Percentiles rank a stretch among this genome's conserved stretches.
These are phyloP conservation scores for Coreius guichenoti DNA, from an alignment of 2,797 vertebrate genomes.

Conservation along the genomic window DNA sequence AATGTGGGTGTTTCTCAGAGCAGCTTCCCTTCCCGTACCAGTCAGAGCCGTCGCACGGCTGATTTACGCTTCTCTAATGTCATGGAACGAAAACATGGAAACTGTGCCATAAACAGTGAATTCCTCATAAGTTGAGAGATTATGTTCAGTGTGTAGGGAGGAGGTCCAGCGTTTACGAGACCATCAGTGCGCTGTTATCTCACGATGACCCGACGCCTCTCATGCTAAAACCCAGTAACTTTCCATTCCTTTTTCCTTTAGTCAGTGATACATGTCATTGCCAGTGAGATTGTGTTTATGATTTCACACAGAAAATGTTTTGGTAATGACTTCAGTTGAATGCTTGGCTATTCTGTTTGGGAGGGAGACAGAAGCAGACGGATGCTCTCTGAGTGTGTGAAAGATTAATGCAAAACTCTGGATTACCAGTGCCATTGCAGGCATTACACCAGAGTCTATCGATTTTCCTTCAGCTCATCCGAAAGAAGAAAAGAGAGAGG, in stretches of 20 bases:
- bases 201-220: not conserved
- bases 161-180: slow-evolving; percentile 68
- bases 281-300: slow-evolving; percentile 43
- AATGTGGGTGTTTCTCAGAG: slow-evolving; percentile 85
- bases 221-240: slow-evolving; percentile 2
- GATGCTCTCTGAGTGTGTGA: slow-evolving; percentile 72
- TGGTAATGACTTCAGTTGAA: slow-evolving; percentile 57
- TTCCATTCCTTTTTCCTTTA: slow-evolving; percentile 7
- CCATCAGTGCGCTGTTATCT: slow-evolving; percentile 8
- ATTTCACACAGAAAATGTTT: slow-evolving; percentile 51
- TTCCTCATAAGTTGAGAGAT: slow-evolving; percentile 87
- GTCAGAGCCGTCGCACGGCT: slow-evolving; percentile 87
- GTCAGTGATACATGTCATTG: slow-evolving; percentile 33
- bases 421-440: slow-evolving; percentile 75
- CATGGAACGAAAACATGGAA: slow-evolving; percentile 89
- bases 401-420: slow-evolving; percentile 78
- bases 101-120: slow-evolving; percentile 88
- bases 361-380: slow-evolving; percentile 70
- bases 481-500: slow-evolving; percentile 60
- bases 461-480: slow-evolving; percentile 74
- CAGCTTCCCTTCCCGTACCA: slow-evolving; percentile 89
- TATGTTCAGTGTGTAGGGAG: slow-evolving; percentile 87
- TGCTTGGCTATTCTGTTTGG: slow-evolving; percentile 69
- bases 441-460: slow-evolving; percentile 71
- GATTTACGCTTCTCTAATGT: slow-evolving; percentile 90